Base-by-base conservation (phyloP, 1,140 invertebrate species). In the Aethina tumida region DNA sequence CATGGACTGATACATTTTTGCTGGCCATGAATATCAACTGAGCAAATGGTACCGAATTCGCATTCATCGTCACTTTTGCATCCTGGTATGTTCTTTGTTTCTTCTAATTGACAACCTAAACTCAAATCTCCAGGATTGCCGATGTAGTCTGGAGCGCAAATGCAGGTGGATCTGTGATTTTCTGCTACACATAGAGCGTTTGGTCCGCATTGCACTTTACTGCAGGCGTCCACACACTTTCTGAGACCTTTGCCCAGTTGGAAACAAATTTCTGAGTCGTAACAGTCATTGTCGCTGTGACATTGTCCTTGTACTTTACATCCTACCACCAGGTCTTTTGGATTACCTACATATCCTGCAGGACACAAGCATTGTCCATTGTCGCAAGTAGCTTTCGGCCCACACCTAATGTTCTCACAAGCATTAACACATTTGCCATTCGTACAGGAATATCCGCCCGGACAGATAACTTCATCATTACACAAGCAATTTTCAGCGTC, bases 141-240 rank as follows among this genome's bases (percentile, higher is more conserved):
- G 12, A 68, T 61, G 54, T 79, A 88, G 0, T 81, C 82, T 39
- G 87, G 78, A 14, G 77, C 64, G 58, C 89, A 94, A 26, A 91
- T 74, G 57, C 89, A 94, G 6, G 81, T 76, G 1, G 86, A 85
- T 24, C 80, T 70, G 59, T 91, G 86, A 52, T 84, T 79, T 36
- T 84, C 74, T 13, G 81, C 75, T 0, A 90, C 70, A 55, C 89
- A 94, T 1, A 90, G 60, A 3, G 88, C 86, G 60, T 92, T 92
- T 1, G 88, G 86, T 8, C 89, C 89, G 59, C 89, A 93, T 52
- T 91, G 84, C 6, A 85, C 67, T 62, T 87, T 86, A 35, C 76
- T 79, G 53, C 88, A 92, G 3, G 81, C 84, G 53, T 91, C 85
- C 1, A 90, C 75, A 61, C 86, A 91, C 59, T 84, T 84, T 22